Evolutionary conservation across 64 coral and sea anemone genomes (phyloP).

Genomic region (Acropora yongei): DNA sequence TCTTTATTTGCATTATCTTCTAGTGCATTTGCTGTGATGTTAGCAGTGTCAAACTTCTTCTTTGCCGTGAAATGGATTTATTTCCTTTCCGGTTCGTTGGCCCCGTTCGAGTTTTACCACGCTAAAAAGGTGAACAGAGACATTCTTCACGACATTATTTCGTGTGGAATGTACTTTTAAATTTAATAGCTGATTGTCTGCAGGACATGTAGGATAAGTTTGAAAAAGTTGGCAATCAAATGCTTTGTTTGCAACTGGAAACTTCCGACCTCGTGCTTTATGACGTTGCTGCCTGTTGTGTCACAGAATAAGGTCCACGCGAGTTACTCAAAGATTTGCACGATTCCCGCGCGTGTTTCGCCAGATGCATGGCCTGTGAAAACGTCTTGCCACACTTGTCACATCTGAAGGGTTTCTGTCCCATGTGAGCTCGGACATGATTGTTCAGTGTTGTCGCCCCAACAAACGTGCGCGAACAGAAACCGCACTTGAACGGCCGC

Average conservation of each 20-base stretch:
- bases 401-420: constrained; percentile 68
- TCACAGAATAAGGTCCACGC: neutral
- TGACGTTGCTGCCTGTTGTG: neutral
- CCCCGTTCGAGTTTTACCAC: too few species aligned
- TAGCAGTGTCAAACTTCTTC: too few species aligned
- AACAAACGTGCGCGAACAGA: constrained; percentile 67
- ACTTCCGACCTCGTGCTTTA: neutral
- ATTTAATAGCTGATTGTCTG: too few species aligned
- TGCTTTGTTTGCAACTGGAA: neutral
- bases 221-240: neutral
- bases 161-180: too few species aligned
- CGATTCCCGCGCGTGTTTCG: constrained; percentile 46
- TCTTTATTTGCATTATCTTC: too few species aligned
- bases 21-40: too few species aligned
- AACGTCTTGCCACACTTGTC: constrained; percentile 67
- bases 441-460: constrained; percentile 76
- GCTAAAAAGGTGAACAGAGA: too few species aligned
- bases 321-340: constrained; percentile 12
- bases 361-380: constrained; percentile 64
- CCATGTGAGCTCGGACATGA: constrained; percentile 66
- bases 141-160: too few species aligned
- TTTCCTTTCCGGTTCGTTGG: too few species aligned
- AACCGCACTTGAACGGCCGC: constrained; percentile 74
- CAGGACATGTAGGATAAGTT: too few species aligned
- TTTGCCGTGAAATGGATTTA: too few species aligned